These are phyloP conservation scores for Rhinichthys klamathensis DNA, from an alignment of 2,113 vertebrate species.

Conservation along the genomic window DNA sequence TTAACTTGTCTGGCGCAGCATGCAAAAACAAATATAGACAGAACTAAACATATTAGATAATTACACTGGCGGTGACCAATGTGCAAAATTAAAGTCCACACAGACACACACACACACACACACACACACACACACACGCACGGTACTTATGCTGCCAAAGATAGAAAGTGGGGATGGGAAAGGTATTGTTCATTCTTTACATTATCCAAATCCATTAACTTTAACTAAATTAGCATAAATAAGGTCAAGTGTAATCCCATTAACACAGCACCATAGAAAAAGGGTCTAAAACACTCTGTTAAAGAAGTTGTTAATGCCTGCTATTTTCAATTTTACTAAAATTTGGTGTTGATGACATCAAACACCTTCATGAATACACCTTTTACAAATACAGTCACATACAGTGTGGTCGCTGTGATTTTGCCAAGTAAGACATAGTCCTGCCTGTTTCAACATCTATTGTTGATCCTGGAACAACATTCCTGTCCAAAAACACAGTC, in stretches of 20 bases:
- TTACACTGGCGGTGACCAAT: constrained; percentile 50
- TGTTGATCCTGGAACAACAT: too few species aligned
- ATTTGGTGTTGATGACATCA: neutral
- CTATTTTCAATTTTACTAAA: neutral
- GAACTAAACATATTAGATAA: constrained; percentile 48
- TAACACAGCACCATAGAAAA: constrained; percentile 21
- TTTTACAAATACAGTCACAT: neutral
- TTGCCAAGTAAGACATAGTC: too few species aligned
- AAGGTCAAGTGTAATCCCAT: constrained; percentile 48
- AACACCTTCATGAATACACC: neutral
- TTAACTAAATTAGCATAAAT: constrained; percentile 44
- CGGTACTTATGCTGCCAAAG: constrained; percentile 43
- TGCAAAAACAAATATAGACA: constrained; percentile 27
- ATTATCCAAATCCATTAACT: constrained; percentile 49
- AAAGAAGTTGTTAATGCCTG: constrained; percentile 16
- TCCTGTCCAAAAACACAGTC: too few species aligned
- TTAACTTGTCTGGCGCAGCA: constrained; percentile 29
- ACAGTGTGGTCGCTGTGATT: neutral
- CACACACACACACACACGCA: constrained; percentile 25
- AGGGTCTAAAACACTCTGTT: constrained; percentile 22
- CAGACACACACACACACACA: constrained; percentile 23
- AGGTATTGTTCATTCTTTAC: constrained; percentile 46
- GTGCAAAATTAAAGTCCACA: constrained; percentile 33
- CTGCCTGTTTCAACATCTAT: too few species aligned
- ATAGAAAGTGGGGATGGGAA: constrained; percentile 37